phyloP scores from a whole-genome alignment of 2,888 invertebrate genomes.

The Lasioglossum lativentre region DNA sequence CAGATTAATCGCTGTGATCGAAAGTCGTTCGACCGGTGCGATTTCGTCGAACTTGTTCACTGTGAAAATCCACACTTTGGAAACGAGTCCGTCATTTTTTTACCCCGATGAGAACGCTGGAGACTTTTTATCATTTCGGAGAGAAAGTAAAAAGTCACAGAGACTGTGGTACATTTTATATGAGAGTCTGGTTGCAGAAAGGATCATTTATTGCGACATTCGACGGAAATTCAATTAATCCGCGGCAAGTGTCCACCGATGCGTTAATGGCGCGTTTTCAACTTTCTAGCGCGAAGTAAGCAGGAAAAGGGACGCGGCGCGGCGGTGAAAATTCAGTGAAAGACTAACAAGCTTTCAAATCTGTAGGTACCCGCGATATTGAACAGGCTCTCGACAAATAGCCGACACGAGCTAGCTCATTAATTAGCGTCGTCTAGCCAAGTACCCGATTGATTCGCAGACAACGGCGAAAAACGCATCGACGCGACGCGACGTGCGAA shows the following conservation, averaged over 20 bases:
- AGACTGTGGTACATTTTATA: neutral
- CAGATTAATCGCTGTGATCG: slow-evolving; percentile 48
- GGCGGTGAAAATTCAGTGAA: slow-evolving; percentile 37
- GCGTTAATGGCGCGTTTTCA: slow-evolving; percentile 48
- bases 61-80: neutral
- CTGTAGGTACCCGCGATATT: neutral
- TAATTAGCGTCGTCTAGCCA: slow-evolving; percentile 48
- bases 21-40: slow-evolving; percentile 31
- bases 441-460: slow-evolving; percentile 1
- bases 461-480: slow-evolving; percentile 18
- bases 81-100: neutral
- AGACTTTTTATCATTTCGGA: neutral
- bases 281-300: slow-evolving; percentile 48
- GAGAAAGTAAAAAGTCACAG: neutral
- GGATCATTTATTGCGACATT: slow-evolving; percentile 16
- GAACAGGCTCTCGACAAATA: slow-evolving; percentile 10
- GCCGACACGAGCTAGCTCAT: slow-evolving; percentile 18
- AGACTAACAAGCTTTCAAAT: slow-evolving; percentile 34
- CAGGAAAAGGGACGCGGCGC: neutral
- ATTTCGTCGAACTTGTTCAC: slow-evolving; percentile 1
- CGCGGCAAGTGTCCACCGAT: slow-evolving; percentile 19
- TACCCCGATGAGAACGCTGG: neutral
- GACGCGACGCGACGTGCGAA: neutral
- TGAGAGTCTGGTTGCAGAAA: neutral
- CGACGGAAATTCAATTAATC: slow-evolving; percentile 43